These are phyloP conservation scores for Pristionchus pacificus DNA, from an alignment of 1,140 invertebrate genomes.

Conservation along the genomic window DNA sequence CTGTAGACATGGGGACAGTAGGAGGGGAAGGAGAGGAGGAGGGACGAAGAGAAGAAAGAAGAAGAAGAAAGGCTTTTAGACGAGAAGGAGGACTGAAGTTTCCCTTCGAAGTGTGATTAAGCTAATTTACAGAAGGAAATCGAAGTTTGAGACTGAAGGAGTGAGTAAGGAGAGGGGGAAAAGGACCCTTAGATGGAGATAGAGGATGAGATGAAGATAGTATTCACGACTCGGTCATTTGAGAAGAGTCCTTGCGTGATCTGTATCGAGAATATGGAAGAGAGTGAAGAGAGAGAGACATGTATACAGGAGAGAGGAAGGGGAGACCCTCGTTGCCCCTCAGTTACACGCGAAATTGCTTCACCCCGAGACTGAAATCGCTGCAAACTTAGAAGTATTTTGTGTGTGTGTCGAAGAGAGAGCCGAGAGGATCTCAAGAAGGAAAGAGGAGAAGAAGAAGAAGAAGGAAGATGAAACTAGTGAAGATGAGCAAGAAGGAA, in stretches of 20 bases:
- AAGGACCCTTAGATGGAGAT: too few species aligned
- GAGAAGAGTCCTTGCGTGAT: too few species aligned
- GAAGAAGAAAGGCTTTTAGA: not conserved
- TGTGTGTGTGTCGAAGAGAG: conserved; percentile 5
- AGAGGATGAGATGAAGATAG: too few species aligned
- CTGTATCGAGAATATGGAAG: too few species aligned
- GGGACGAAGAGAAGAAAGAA: not conserved
- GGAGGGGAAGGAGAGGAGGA: not conserved
- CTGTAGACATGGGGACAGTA: not conserved
- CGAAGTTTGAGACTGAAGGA: too few species aligned
- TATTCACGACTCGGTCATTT: too few species aligned
- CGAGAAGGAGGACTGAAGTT: too few species aligned
- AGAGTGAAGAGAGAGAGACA: too few species aligned
- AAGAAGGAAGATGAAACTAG: conserved; percentile 5
- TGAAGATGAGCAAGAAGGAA: conserved; percentile 5
- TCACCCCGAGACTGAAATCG: too few species aligned
- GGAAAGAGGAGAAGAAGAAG: conserved; percentile 6
- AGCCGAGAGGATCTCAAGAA: conserved; percentile 5
- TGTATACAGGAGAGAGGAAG: too few species aligned
- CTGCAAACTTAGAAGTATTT: too few species aligned
- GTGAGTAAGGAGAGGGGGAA: too few species aligned
- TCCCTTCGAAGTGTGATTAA: not conserved
- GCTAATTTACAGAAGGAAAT: not conserved
- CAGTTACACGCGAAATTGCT: conserved; percentile 9
- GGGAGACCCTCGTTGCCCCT: conserved; percentile 3